Base-by-base conservation (phyloP, 2,797 vertebrate genomes). In the Nyctalus aviator region DNA sequence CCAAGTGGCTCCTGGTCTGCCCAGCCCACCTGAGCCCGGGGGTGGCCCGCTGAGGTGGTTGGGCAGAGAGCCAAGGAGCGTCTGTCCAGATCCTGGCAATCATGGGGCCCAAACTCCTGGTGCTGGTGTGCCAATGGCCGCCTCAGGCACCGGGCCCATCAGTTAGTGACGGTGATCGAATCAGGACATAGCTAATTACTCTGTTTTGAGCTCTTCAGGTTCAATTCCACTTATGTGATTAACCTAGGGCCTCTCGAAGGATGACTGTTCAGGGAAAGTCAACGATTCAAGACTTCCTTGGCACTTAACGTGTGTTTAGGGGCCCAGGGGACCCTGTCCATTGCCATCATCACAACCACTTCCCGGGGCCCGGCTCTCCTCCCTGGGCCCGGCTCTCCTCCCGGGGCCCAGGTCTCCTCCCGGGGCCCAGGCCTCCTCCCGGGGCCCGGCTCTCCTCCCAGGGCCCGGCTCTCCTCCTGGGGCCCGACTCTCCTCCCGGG, bases 131-230 rank as follows among this genome's bases (percentile, higher is more conserved):
- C 46, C 48, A 71, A 37, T 20, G 78, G 27, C 30, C 1, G 35
- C 73, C 68, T 53, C 35, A 21, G 76, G 94, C 91, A 71, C 13
- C 4, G 0, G 25, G 9, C 35, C 46, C 14, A 17, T 77, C 71
- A 35, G 41, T 84, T 88, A 95, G 41, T 12, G 69, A 30, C 53
- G 92, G 90, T 77, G 86, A 93, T 32, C 21, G 48, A 93, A 93
- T 91, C 32, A 64, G 77, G 75, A 71, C 69, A 41, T 68, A 91
- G 82, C 85, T 94, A 91, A 93, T 95, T 84, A 81, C 93, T 93
- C 69, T 72, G 48, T 30, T 20, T 57, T 17, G 57, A 88, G 75
- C 44, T 87, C 72, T 48, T 86, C 50, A 30, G 77, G 72, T 76
- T 88, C 91, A 64, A 91, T 93, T 69, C 86, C 66, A 77, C 21